phyloP scores from a whole-genome alignment of 2,113 vertebrate genomes.

The Taurulus bubalis region DNA sequence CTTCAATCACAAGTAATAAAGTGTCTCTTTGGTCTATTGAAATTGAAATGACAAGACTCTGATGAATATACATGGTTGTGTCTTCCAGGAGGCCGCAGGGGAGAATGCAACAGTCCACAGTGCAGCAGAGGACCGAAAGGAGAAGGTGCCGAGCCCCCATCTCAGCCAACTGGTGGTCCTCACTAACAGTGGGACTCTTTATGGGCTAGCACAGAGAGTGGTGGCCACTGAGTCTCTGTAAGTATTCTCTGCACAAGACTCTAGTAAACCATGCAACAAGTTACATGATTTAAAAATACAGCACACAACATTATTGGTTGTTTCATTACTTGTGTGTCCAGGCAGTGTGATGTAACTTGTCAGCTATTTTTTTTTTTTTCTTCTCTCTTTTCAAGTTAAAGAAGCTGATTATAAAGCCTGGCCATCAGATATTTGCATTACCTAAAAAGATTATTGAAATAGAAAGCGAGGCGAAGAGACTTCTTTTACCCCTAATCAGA shows the following conservation, averaged over 20 bases:
- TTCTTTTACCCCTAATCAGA: background rate
- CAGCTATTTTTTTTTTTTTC: constrained; percentile 26
- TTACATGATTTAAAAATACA: background rate
- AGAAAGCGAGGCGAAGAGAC: background rate
- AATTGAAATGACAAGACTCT: background rate
- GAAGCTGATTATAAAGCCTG: constrained; percentile 6
- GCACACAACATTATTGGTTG: background rate
- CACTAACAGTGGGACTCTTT: constrained; percentile 88
- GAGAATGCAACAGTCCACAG: constrained; percentile 86
- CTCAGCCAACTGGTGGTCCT: constrained; percentile 95
- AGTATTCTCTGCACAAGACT: constrained; percentile 71
- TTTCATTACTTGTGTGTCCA: background rate
- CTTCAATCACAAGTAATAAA: background rate
- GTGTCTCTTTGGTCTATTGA: background rate
- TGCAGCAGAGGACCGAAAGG: constrained; percentile 92
- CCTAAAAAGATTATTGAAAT: background rate
- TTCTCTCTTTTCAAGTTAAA: constrained; percentile 47
- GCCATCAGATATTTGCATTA: constrained; percentile 5
- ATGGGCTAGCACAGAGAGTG: constrained; percentile 94
- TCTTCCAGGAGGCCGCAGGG: constrained; percentile 87
- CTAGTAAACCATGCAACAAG: background rate
- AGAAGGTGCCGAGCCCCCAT: constrained; percentile 97
- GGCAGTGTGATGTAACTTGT: constrained; percentile 6
- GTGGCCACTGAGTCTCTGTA: constrained; percentile 98
- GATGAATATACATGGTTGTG: background rate